Conservation (phyloP, 2,888 invertebrate species). For the Lordiphosa andalusiaca region DNA sequence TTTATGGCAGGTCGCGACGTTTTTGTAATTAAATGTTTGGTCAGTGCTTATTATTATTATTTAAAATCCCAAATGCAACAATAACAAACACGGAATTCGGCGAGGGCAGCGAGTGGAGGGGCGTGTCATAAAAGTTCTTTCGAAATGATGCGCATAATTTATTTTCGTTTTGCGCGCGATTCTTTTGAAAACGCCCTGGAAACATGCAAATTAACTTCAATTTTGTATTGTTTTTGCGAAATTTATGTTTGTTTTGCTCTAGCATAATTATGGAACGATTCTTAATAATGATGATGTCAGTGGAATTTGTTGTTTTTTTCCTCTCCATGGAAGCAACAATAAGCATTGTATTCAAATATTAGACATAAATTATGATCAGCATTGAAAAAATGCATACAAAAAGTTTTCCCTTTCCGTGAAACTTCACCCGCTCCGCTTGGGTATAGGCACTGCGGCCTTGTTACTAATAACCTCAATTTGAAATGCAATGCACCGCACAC, state of each 20-base stretch:
- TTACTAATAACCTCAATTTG: conserved; percentile 74
- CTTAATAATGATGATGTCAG: conserved; percentile 8
- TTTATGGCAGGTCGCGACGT: conserved; percentile 69
- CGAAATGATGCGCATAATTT: conserved; percentile 65
- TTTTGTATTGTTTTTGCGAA: conserved; percentile 49
- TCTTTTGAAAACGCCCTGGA: conserved; percentile 61
- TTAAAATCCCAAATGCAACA: conserved; percentile 51
- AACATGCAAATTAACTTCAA: conserved; percentile 66
- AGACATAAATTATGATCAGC: conserved; percentile 70
- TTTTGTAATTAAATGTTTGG: conserved; percentile 72
- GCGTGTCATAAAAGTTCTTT: conserved; percentile 64
- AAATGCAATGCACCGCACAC: conserved; percentile 34
- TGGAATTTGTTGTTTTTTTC: conserved; percentile 7
- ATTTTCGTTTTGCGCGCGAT: conserved; percentile 33
- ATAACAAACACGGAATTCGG: conserved; percentile 49
- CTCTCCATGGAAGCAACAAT: conserved; percentile 14
- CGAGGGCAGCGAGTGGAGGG: conserved; percentile 39
- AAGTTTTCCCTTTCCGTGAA: conserved; percentile 58
- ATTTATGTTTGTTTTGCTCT: conserved; percentile 49
- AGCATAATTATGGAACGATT: conserved; percentile 56
- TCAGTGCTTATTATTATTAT: conserved; percentile 70
- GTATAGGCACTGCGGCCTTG: conserved; percentile 58
- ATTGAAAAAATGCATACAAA: conserved; percentile 32
- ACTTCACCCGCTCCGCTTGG: conserved; percentile 2
- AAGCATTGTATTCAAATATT: conserved; percentile 65